These are phyloP conservation scores for Adrianichthys oophorus DNA, from an alignment of 2,797 vertebrate genomes.

Conservation along the genomic window DNA sequence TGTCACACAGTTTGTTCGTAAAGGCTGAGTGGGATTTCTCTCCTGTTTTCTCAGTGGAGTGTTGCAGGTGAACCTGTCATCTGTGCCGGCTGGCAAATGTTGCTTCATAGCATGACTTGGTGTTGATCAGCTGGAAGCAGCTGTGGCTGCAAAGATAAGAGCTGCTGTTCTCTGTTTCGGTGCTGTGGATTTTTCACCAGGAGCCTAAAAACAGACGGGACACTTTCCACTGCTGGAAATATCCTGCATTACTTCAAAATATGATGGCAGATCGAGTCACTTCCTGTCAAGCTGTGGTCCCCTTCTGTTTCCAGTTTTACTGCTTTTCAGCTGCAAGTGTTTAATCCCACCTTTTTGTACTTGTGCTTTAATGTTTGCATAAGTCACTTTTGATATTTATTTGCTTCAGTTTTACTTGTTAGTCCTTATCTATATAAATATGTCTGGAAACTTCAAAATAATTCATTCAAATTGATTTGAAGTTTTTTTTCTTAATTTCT, in stretches of 20 bases:
- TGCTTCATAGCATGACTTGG: too few relatives aligned
- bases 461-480: too few relatives aligned
- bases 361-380: neutral
- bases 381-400: neutral
- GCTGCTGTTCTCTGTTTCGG: neutral
- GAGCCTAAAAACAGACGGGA: constrained; percentile 13
- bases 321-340: neutral
- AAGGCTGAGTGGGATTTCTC: too few relatives aligned
- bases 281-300: neutral
- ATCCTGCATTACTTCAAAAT: neutral
- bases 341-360: too few relatives aligned
- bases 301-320: neutral
- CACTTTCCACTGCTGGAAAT: constrained; percentile 26
- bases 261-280: neutral
- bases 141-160: constrained; percentile 6
- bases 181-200: constrained; percentile 24
- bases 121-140: neutral
- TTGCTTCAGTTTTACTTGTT: too few relatives aligned
- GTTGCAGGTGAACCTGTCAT: neutral
- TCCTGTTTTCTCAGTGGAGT: too few relatives aligned
- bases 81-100: too few relatives aligned
- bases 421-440: too few relatives aligned
- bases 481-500: too few relatives aligned
- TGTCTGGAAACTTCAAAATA: too few relatives aligned
- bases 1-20: too few relatives aligned